Conservation (phyloP, 2,888 invertebrate genomes). For the Leptogaster cylindrica region DNA sequence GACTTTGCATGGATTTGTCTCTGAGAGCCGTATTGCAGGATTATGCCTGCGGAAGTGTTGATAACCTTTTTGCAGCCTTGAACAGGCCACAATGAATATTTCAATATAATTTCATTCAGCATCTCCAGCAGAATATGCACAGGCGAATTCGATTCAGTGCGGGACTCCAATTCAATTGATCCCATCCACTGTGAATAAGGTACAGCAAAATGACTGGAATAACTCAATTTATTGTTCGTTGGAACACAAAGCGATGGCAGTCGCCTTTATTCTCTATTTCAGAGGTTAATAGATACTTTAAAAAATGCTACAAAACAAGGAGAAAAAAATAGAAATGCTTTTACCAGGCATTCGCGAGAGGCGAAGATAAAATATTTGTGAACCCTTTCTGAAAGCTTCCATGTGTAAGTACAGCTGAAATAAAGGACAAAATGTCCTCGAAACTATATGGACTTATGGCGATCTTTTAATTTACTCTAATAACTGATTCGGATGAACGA, state of each 20-base stretch:
- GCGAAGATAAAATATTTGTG: neutral
- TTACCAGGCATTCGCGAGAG: neutral
- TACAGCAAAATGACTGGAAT: constrained; percentile 24
- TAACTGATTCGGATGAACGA: constrained; percentile 6
- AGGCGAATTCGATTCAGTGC: constrained; percentile 1
- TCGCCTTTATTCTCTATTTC: constrained; percentile 15
- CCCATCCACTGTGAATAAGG: constrained; percentile 3
- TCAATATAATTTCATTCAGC: constrained; percentile 22
- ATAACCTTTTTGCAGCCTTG: constrained; percentile 29
- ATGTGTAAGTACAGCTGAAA: constrained; percentile 18
- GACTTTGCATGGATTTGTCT: constrained; percentile 38
- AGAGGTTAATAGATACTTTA: neutral
- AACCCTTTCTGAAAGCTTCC: neutral
- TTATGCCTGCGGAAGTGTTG: constrained; percentile 34
- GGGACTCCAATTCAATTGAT: constrained; percentile 24
- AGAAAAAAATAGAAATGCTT: neutral
- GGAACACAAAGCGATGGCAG: constrained; percentile 6
- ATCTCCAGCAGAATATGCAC: neutral
- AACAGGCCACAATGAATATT: constrained; percentile 21
- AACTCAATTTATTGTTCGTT: constrained; percentile 29
- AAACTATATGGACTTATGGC: neutral
- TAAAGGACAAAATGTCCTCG: neutral
- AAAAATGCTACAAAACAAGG: neutral
- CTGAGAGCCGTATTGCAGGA: constrained; percentile 12
- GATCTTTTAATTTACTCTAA: constrained; percentile 2